These are phyloP conservation scores for Grapholita molesta DNA, from an alignment of 1,140 invertebrate genomes.

Conservation along the genomic window DNA sequence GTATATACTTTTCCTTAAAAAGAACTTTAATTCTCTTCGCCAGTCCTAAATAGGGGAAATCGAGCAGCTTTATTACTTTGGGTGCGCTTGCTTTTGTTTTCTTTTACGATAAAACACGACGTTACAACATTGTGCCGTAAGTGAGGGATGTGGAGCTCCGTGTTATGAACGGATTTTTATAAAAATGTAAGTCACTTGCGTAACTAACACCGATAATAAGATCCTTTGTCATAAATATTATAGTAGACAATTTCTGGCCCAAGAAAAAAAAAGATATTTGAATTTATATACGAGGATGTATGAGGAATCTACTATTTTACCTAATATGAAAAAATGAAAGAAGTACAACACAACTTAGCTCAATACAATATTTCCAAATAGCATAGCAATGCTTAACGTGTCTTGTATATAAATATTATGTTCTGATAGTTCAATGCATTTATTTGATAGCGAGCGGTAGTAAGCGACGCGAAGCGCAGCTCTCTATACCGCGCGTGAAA, in stretches of 20 bases:
- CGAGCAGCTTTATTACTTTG: constrained; percentile 64
- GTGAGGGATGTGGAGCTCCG: constrained; percentile 37
- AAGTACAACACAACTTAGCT: no score
- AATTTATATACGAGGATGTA: background rate
- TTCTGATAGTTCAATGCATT: background rate
- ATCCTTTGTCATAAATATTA: constrained; percentile 23
- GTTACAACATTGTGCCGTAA: constrained; percentile 53
- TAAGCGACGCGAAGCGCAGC: constrained; percentile 30
- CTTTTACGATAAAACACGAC: constrained; percentile 62
- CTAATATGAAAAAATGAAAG: background rate
- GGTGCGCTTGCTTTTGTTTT: constrained; percentile 59
- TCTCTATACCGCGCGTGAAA: constrained; percentile 50
- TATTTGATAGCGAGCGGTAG: background rate
- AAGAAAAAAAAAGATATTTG: background rate
- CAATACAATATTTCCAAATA: background rate
- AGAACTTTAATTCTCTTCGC: constrained; percentile 68
- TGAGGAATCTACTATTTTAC: no score
- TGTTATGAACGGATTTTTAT: constrained; percentile 33
- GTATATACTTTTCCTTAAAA: constrained; percentile 65
- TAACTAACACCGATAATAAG: constrained; percentile 20
- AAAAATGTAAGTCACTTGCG: constrained; percentile 27
- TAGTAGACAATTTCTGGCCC: constrained; percentile 18
- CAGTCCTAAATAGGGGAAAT: constrained; percentile 63
- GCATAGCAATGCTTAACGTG: background rate
- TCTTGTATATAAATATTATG: background rate